phyloP scores from a whole-genome alignment of 2,888 invertebrate genomes.

The Ptilodon capucinus region DNA sequence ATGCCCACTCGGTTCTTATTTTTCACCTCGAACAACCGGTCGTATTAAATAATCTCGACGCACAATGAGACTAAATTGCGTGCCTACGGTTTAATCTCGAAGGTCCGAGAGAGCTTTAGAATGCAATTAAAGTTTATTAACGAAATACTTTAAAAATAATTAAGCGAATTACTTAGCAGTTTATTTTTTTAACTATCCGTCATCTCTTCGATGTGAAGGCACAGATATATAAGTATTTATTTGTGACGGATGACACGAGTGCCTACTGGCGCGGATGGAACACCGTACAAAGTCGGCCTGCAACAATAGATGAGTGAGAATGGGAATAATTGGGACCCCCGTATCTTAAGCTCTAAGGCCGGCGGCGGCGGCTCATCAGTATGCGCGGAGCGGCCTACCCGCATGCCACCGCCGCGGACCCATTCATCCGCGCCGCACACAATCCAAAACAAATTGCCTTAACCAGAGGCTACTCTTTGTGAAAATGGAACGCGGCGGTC shows the following conservation, averaged over 20 bases:
- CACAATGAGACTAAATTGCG: slow-evolving; percentile 65
- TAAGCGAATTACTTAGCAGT: no score
- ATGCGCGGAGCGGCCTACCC: slow-evolving; percentile 50
- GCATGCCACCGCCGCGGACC: slow-evolving; percentile 43
- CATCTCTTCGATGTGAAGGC: no score
- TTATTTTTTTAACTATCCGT: no score
- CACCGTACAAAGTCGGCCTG: slow-evolving; percentile 31
- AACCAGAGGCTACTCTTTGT: slow-evolving; percentile 53
- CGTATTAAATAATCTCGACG: slow-evolving; percentile 62
- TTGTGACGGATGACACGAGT: no score
- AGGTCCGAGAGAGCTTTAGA: slow-evolving; percentile 41
- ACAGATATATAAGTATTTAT: no score
- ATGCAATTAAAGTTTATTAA: slow-evolving; percentile 50
- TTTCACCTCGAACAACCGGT: slow-evolving; percentile 54
- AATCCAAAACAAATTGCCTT: slow-evolving; percentile 70
- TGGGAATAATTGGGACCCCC: slow-evolving; percentile 55
- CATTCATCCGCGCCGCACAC: slow-evolving; percentile 62
- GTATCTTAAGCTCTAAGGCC: slow-evolving; percentile 34
- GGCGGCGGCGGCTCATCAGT: slow-evolving; percentile 51
- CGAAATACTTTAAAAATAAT: slow-evolving; percentile 2
- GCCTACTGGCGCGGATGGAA: slow-evolving; percentile 5
- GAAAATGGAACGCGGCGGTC: slow-evolving; percentile 48
- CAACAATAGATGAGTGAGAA: slow-evolving; percentile 46
- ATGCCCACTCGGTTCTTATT: slow-evolving; percentile 54
- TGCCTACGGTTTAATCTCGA: slow-evolving; percentile 47